These are phyloP conservation scores for Alauda arvensis DNA, from an alignment of 2,797 vertebrate genomes.

Conservation along the genomic window DNA sequence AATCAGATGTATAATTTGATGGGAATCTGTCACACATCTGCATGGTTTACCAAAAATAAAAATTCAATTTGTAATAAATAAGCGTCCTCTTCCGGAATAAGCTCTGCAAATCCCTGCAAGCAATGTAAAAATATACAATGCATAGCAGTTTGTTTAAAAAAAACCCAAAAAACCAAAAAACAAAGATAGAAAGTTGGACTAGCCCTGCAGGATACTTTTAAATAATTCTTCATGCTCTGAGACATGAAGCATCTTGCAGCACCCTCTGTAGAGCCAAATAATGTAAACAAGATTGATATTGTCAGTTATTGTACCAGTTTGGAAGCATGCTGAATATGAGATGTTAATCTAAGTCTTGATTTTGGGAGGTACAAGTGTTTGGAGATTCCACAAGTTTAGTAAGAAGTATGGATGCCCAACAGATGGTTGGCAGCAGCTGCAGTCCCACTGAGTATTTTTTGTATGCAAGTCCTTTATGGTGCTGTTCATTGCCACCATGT, in stretches of 20 bases:
- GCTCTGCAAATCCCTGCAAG: neutral
- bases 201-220: neutral
- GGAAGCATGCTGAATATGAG: neutral
- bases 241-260: neutral
- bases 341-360: neutral
- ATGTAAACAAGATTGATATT: neutral
- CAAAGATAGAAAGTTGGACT: neutral
- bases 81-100: neutral
- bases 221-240: neutral
- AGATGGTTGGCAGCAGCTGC: neutral
- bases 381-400: neutral
- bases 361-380: neutral
- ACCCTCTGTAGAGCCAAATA: neutral
- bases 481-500: neutral
- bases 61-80: neutral
- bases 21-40: neutral
- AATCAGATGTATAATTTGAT: neutral
- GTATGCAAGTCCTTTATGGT: neutral
- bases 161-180: too few species aligned
- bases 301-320: neutral
- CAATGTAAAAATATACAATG: neutral
- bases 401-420: neutral
- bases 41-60: constrained; percentile 3
- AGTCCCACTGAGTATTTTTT: neutral
- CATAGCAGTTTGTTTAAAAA: neutral